Evolutionary conservation across 2,113 vertebrate genomes (phyloP).

Genomic region (Isurus oxyrinchus): DNA sequence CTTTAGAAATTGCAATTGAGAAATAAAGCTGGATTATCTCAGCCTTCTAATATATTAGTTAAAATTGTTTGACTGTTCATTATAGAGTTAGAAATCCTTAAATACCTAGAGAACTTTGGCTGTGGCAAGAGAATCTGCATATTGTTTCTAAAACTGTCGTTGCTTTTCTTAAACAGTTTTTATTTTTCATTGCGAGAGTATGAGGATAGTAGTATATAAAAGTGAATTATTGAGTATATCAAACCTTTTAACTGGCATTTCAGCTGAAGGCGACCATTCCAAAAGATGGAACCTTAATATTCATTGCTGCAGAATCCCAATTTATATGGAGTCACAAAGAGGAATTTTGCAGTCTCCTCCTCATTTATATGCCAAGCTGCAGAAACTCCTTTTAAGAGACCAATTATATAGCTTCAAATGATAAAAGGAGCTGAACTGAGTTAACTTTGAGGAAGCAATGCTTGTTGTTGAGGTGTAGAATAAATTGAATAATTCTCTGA

Average conservation of each 20-base stretch:
- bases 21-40: not conserved
- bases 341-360: not conserved
- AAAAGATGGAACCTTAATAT: not conserved
- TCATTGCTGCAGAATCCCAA: not conserved
- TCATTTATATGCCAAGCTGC: not conserved
- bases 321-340: not conserved
- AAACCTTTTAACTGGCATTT: not conserved
- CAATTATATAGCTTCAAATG: slow-evolving; percentile 11
- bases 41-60: not conserved
- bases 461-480: not conserved
- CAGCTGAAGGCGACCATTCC: not conserved
- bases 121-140: not conserved
- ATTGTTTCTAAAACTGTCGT: not conserved
- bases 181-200: not conserved
- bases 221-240: not conserved
- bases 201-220: not conserved
- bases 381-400: not conserved
- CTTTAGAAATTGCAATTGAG: not conserved
- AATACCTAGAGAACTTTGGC: not conserved
- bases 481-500: not conserved
- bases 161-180: not conserved
- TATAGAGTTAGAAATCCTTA: not conserved
- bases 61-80: not conserved
- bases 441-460: not conserved
- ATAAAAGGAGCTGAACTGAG: not conserved